These are phyloP conservation scores for Mastomys natalensis DNA, from an alignment of 2,113 vertebrate species.

Conservation along the genomic window DNA sequence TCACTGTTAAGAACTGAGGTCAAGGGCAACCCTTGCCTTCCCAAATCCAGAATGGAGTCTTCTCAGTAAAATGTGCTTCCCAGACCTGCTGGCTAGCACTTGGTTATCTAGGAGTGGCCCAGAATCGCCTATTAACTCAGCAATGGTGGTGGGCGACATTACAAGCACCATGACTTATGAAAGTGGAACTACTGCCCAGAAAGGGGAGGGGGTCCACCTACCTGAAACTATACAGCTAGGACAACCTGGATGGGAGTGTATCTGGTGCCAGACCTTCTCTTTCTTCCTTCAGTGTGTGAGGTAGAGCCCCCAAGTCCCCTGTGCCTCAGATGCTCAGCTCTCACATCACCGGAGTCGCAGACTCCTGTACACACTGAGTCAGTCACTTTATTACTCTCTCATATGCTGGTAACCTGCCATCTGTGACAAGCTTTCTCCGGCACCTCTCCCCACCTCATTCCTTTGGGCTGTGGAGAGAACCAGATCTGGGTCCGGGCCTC, in stretches of 20 bases:
- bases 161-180: background rate
- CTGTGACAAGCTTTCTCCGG: accelerated
- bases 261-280: background rate
- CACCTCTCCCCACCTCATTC: background rate
- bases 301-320: background rate
- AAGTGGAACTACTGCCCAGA: background rate
- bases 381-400: slow-evolving; percentile 56
- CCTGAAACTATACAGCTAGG: background rate
- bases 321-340: background rate
- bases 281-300: too few relatives aligned
- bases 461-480: background rate
- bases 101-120: too few relatives aligned
- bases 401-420: background rate
- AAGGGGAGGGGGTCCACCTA: background rate
- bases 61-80: background rate
- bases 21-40: background rate
- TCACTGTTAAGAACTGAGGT: background rate
- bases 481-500: too few relatives aligned
- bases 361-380: background rate
- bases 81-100: background rate
- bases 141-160: background rate
- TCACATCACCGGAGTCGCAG: background rate
- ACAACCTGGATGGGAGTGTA: background rate
- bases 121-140: background rate
- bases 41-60: too few relatives aligned